These are phyloP conservation scores for Pyrrhosoma nymphula DNA, from an alignment of 2,888 invertebrate species.

Conservation along the genomic window DNA sequence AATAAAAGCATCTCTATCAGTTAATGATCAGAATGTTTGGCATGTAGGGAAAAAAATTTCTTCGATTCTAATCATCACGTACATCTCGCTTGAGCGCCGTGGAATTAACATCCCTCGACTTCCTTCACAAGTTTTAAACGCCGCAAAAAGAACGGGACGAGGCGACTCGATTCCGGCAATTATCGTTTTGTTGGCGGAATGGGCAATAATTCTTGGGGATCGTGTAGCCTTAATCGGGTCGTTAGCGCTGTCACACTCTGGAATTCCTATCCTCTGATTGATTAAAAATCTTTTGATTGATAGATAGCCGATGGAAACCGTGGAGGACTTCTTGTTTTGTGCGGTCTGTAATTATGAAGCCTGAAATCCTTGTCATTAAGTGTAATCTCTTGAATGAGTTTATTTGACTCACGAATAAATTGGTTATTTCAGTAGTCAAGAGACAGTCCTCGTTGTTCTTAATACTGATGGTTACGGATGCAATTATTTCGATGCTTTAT, in stretches of 20 bases:
- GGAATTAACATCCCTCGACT: slow-evolving; percentile 24
- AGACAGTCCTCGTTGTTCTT: background rate
- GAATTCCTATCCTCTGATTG: background rate
- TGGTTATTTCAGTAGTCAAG: slow-evolving; percentile 14
- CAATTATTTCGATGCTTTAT: background rate
- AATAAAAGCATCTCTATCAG: slow-evolving; percentile 29
- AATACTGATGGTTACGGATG: background rate
- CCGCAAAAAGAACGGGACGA: background rate
- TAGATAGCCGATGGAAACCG: background rate
- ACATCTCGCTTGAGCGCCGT: background rate
- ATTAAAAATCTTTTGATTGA: slow-evolving; percentile 32
- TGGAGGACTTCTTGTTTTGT: background rate
- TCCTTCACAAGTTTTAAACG: background rate
- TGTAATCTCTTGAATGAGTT: slow-evolving; percentile 28
- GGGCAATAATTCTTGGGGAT: background rate
- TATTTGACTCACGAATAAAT: slow-evolving; percentile 20
- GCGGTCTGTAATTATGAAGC: slow-evolving; percentile 6
- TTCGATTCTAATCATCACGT: background rate
- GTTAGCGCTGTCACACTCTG: slow-evolving; percentile 19
- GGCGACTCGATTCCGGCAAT: background rate
- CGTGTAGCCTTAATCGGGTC: slow-evolving; percentile 7
- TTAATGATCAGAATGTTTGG: slow-evolving; percentile 22
- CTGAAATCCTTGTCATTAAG: slow-evolving; percentile 21
- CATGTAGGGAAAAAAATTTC: background rate
- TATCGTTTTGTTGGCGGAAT: slow-evolving; percentile 7